A percentile compares a stretch with the other conserved stretches of the same genome.
Evolutionary conservation across 2,113 vertebrate genomes (phyloP).

Genomic region (Danio rerio): DNA sequence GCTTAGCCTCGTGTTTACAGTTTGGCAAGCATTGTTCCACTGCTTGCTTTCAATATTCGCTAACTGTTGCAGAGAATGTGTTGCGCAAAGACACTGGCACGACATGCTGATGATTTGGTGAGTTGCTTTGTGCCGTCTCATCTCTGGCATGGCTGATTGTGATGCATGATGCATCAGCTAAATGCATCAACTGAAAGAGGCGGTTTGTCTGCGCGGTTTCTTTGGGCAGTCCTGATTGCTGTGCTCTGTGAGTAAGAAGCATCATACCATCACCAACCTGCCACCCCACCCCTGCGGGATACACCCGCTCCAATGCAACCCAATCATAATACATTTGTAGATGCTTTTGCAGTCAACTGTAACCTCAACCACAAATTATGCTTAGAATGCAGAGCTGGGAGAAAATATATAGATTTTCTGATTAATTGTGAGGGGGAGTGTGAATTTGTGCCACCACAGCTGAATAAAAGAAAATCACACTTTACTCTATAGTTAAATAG

Average conservation of each 20-base stretch:
- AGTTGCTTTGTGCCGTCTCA: not conserved
- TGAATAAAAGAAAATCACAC: not conserved
- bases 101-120: not conserved
- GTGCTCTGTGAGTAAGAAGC: constrained; percentile 11
- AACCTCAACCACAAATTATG: not conserved
- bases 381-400: not conserved
- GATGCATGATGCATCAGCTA: constrained; percentile 28
- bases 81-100: not conserved
- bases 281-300: not conserved
- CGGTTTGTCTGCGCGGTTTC: not conserved
- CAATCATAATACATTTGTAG: not conserved
- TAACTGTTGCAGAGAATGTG: not conserved
- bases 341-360: not conserved
- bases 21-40: not conserved
- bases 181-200: constrained; percentile 17
- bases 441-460: not conserved
- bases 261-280: not conserved
- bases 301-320: not conserved
- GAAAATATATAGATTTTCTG: not conserved
- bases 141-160: constrained; percentile 7
- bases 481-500: not conserved
- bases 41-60: constrained; percentile 29
- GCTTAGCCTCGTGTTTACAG: constrained; percentile 17
- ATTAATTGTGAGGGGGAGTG: not conserved
- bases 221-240: constrained; percentile 11